These are phyloP conservation scores for Rhopilema esculentum DNA, from an alignment of 30 jellyfish, hydroid and myxozoan genomes.

Conservation along the genomic window DNA sequence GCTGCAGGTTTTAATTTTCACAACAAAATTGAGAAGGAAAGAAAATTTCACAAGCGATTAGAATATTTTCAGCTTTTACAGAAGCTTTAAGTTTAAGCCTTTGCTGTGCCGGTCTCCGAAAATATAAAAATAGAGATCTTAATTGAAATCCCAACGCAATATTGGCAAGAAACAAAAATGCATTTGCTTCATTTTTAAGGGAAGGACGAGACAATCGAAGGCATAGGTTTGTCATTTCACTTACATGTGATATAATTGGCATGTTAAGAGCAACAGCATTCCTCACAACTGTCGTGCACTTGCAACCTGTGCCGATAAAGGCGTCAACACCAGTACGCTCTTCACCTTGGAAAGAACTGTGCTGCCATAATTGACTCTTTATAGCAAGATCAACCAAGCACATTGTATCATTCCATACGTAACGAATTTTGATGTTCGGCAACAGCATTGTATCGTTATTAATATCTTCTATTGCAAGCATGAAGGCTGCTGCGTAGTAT, in stretches of 20 bases:
- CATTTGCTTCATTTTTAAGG: no score
- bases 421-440: slow-evolving; percentile 66
- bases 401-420: slow-evolving; percentile 92
- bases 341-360: slow-evolving; percentile 46
- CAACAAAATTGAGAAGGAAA: no score
- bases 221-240: slow-evolving; percentile 8
- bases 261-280: slow-evolving; percentile 89
- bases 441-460: slow-evolving; percentile 58
- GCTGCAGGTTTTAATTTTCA: no score
- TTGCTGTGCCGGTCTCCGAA: no score
- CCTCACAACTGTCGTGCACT: slow-evolving; percentile 79
- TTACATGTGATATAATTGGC: slow-evolving; percentile 89
- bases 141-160: no score
- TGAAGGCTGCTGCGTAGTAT: slow-evolving; percentile 91
- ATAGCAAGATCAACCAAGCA: slow-evolving; percentile 78
- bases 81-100: no score
- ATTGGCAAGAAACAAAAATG: no score
- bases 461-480: slow-evolving; percentile 85
- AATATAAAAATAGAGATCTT: no score
- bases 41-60: no score
- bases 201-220: no score
- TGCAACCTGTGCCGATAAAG: slow-evolving; percentile 81
- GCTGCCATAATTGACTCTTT: slow-evolving; percentile 72
- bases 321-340: slow-evolving; percentile 80
- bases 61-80: no score